Conservation (phyloP, 2,113 vertebrate species). For the Maylandia zebra region DNA sequence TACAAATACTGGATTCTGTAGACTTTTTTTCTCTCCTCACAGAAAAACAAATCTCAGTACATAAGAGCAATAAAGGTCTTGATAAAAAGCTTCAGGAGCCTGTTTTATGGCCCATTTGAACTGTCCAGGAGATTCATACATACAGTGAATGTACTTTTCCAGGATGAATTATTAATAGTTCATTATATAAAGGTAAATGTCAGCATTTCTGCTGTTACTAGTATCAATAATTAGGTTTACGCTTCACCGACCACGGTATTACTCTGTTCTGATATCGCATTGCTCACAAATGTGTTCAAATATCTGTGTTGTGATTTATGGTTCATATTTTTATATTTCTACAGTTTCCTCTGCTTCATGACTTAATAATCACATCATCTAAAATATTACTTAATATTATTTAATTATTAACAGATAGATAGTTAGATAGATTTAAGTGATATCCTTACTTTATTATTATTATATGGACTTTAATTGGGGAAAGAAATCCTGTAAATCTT, state of each 20-base stretch:
- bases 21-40: neutral
- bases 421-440: neutral
- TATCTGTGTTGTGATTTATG: neutral
- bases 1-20: neutral
- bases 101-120: neutral
- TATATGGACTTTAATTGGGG: neutral
- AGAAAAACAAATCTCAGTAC: neutral
- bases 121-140: neutral
- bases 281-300: too few relatives aligned
- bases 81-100: neutral
- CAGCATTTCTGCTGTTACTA: too few relatives aligned
- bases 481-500: neutral
- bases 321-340: neutral
- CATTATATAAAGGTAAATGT: too few relatives aligned
- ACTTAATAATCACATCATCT: neutral
- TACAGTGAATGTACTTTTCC: neutral
- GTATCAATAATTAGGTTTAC: too few relatives aligned
- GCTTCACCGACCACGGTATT: too few relatives aligned
- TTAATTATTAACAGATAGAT: neutral
- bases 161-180: neutral
- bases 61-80: neutral
- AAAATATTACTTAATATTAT: neutral
- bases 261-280: too few relatives aligned
- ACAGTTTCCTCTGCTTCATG: neutral
- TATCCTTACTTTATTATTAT: neutral